Percentiles rank a stretch among this genome's conserved stretches.
phyloP scores from a whole-genome alignment of 2,797 vertebrate genomes.

The Xerus rutilus region DNA sequence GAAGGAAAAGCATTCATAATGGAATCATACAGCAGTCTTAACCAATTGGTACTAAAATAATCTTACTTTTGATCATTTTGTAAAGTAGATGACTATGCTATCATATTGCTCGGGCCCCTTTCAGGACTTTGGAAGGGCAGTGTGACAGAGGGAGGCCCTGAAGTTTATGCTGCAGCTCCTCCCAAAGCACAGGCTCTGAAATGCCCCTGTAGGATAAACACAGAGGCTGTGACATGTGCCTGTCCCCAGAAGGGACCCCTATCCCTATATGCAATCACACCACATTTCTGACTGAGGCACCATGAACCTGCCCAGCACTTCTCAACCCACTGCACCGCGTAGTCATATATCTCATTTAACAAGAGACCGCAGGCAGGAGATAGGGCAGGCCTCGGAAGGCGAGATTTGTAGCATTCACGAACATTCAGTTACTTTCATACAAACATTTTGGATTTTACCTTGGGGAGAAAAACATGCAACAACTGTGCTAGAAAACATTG shows the following conservation, averaged over 20 bases:
- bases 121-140: not conserved
- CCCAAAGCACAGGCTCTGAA: not conserved
- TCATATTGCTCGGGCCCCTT: not conserved
- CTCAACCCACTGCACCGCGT: rapidly evolving
- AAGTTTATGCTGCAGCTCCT: not conserved
- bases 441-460: conserved; percentile 15
- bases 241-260: not conserved
- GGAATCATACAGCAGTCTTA: not conserved
- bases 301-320: not conserved
- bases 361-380: not conserved
- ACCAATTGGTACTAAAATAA: not conserved
- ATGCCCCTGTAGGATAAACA: rapidly evolving
- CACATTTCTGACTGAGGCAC: not conserved
- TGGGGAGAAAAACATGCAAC: conserved; percentile 22
- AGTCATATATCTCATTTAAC: not conserved
- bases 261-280: not conserved
- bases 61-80: not conserved
- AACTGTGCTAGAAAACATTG: not conserved
- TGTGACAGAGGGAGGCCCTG: not conserved
- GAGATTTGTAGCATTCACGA: not conserved
- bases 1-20: not conserved
- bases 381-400: rapidly evolving
- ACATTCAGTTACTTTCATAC: not conserved
- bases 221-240: rapidly evolving
- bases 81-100: not conserved